These are phyloP conservation scores for Prionace glauca DNA, from an alignment of 2,797 vertebrate species.

Conservation along the genomic window DNA sequence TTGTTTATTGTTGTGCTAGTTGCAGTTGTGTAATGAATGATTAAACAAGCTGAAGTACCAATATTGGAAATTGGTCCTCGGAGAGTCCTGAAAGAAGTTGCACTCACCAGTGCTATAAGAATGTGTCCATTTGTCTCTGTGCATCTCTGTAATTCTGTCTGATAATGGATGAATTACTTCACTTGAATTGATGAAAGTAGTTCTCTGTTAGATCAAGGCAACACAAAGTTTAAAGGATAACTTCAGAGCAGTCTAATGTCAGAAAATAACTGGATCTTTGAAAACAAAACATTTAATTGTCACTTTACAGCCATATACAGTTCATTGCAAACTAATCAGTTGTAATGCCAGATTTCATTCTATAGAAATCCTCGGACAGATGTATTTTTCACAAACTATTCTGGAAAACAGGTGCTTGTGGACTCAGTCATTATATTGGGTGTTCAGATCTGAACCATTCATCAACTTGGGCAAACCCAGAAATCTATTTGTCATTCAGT, in stretches of 20 bases:
- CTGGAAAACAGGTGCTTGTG: conserved; percentile 4
- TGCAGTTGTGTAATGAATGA: conserved; percentile 28
- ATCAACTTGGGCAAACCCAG: background rate
- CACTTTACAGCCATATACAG: background rate
- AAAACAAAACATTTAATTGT: background rate
- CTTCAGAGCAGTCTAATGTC: background rate
- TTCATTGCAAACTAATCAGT: conserved; percentile 7
- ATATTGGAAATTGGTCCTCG: conserved; percentile 35
- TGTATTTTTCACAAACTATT: conserved; percentile 10
- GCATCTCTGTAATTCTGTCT: conserved; percentile 33
- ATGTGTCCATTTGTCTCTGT: conserved; percentile 3
- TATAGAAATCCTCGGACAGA: background rate
- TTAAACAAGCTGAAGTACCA: conserved; percentile 22
- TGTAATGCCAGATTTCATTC: background rate
- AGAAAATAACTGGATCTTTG: background rate
- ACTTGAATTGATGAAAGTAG: background rate
- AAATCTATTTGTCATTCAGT: conserved; percentile 31
- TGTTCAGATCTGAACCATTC: conserved; percentile 23
- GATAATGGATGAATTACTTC: conserved; percentile 27
- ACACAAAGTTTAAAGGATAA: background rate
- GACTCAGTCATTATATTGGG: background rate
- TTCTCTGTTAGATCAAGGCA: conserved; percentile 3
- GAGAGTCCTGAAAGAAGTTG: conserved; percentile 25
- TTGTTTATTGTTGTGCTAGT: conserved; percentile 30
- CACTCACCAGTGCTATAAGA: background rate